A percentile compares a stretch with the other conserved stretches of the same genome.
Conservation (phyloP, 2,797 vertebrate genomes). For the Apogon hyalosoma region DNA sequence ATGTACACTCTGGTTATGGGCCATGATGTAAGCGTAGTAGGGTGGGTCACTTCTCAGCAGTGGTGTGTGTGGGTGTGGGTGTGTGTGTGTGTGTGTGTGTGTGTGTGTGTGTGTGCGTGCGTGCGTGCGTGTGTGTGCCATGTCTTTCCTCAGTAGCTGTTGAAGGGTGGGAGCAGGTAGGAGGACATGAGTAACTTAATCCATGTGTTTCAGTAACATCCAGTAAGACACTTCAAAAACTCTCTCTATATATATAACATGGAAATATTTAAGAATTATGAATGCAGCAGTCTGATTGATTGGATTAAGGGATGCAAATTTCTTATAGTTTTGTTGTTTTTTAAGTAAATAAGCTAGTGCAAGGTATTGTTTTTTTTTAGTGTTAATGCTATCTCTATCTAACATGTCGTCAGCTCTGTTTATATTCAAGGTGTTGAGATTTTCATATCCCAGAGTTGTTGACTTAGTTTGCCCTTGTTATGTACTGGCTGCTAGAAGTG, state of each 20-base stretch:
- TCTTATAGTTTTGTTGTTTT: slow-evolving; percentile 3
- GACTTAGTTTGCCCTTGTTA: slow-evolving; percentile 17
- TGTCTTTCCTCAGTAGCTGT: slow-evolving; percentile 53
- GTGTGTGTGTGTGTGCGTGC: slow-evolving; percentile 24
- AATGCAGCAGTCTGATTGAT: slow-evolving; percentile 31
- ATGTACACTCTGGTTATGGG: slow-evolving; percentile 51
- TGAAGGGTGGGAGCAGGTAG: slow-evolving; percentile 12
- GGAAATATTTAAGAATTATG: slow-evolving; percentile 13
- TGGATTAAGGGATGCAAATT: neutral
- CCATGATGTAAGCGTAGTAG: slow-evolving; percentile 73
- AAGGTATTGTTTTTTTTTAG: too few relatives aligned
- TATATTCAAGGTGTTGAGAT: slow-evolving; percentile 2
- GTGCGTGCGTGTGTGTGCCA: slow-evolving; percentile 31
- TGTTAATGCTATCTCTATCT: too few relatives aligned
- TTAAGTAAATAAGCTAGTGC: neutral
- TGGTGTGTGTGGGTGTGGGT: slow-evolving; percentile 17
- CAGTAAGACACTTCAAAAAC: slow-evolving; percentile 12
- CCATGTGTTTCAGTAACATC: slow-evolving; percentile 36
- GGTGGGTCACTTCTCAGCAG: slow-evolving; percentile 56
- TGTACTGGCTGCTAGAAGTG: slow-evolving; percentile 1
- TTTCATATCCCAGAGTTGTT: neutral
- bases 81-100: slow-evolving; percentile 20
- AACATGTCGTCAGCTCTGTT: neutral
- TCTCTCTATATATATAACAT: slow-evolving; percentile 9
- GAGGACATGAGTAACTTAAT: slow-evolving; percentile 36